Percentiles rank a stretch among this genome's conserved stretches.
Conservation (phyloP, 1,140 invertebrate genomes). For the Diorhabda sublineata region DNA sequence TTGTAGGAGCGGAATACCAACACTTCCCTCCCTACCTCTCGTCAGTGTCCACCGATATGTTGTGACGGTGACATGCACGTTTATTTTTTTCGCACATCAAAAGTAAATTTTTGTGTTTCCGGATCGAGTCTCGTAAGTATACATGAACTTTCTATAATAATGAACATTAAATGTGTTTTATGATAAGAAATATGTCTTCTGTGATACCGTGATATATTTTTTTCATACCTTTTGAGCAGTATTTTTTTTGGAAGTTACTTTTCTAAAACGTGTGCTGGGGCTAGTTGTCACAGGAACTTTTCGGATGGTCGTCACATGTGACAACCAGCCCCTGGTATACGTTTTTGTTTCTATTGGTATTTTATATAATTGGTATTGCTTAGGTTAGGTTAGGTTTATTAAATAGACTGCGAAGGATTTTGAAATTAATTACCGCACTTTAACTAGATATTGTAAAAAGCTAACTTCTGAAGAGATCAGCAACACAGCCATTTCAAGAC, state of each 20-base stretch:
- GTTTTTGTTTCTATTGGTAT: no score
- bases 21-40: not conserved
- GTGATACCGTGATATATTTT: constrained; percentile 6
- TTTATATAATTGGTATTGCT: no score
- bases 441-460: not conserved
- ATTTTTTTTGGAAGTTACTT: not conserved
- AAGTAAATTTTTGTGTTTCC: constrained; percentile 8
- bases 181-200: constrained; percentile 8
- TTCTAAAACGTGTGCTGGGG: constrained; percentile 6
- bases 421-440: no score
- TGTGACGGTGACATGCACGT: not conserved
- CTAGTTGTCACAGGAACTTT: not conserved
- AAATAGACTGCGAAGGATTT: no score
- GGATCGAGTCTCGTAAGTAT: constrained; percentile 8
- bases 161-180: not conserved
- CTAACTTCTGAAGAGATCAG: not conserved
- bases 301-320: no score
- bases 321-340: no score
- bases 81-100: not conserved
- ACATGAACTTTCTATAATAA: not conserved
- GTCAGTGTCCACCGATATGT: not conserved
- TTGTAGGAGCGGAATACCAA: not conserved
- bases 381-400: no score
- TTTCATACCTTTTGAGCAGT: not conserved
- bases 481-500: constrained; percentile 5